Base-by-base conservation (phyloP, 64 coral and sea anemone genomes). In the Catalaphyllia jardinei region DNA sequence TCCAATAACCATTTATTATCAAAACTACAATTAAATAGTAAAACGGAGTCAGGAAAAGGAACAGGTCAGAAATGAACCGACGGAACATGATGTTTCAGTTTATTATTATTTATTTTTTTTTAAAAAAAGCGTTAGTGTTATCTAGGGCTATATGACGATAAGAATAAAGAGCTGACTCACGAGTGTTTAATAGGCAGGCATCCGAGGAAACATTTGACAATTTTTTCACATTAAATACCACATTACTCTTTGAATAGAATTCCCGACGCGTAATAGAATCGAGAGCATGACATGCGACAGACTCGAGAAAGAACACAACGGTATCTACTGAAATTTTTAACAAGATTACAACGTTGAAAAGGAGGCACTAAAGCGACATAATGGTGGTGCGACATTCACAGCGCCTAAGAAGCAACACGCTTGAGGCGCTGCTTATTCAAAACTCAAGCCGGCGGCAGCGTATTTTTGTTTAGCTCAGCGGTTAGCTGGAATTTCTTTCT, bases 401-500 rank as follows among this genome's bases (percentile, higher is more conserved):
- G n/a, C 20, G 22, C 65, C 10, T 27, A 69, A 24, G 65, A 69
- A 7, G 65, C 4, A 11, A 69, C n/a, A 46, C 2, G 65, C 65
- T 11, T 0, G 25, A 27, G 25, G 65, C 65, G 65, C 25, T 29
- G 78, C 52, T 80, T 80, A 60, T 27, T 69, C 25, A 31, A 61
- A 80, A 71, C 69, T 71, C 81, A 85, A 28, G 30, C 81, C 63
- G 24, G 10, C 46, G 81, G 38, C 35, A 28, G 46, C 50, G 9
- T 69, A 35, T 71, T 69, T 85, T 71, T 35, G 81, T 71, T 85
- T 46, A 27, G 62, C 62, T 33, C 80, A 69, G 62, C 61, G 80
- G 80, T 84, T 84, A 62, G 33, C 62, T 9, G 10, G 61, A 67
- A 84, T 69, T 24, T 84, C 24, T 82, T 67, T 84, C 81, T 71